These are phyloP conservation scores for Ethmia dodecea DNA, from an alignment of 2,888 invertebrate species.

Conservation along the genomic window DNA sequence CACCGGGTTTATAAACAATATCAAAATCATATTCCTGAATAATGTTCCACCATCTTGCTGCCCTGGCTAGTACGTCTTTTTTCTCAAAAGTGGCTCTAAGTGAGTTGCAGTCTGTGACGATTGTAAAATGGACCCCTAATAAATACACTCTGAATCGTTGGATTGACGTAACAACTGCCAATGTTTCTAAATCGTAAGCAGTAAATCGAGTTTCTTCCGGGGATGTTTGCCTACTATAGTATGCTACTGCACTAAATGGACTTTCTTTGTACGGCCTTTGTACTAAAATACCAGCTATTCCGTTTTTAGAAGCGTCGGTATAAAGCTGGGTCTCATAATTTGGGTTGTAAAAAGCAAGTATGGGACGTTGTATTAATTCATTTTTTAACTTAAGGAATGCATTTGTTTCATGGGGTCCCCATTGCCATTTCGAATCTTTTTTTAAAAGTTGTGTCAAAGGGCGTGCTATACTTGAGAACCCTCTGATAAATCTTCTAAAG, in stretches of 20 bases:
- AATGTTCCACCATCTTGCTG: conserved; percentile 19
- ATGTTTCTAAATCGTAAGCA: conserved; percentile 16
- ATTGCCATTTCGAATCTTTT: conserved; percentile 15
- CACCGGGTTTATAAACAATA: conserved; percentile 16
- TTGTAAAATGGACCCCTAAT: conserved; percentile 13
- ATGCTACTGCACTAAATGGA: conserved; percentile 11
- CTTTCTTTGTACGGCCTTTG: not conserved
- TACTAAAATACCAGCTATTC: conserved; percentile 5
- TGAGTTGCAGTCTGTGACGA: conserved; percentile 17
- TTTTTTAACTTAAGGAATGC: not conserved
- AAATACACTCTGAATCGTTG: conserved; percentile 13
- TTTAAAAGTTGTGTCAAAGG: conserved; percentile 13
- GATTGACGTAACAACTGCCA: conserved; percentile 14
- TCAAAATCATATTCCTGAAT: conserved; percentile 15
- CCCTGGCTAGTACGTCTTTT: conserved; percentile 15
- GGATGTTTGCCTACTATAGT: conserved; percentile 13
- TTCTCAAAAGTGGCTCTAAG: conserved; percentile 18
- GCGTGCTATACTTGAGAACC: conserved; percentile 9
- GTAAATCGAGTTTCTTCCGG: conserved; percentile 8
- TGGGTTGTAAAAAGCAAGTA: conserved; percentile 1
- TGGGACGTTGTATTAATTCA: not conserved
- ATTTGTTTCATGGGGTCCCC: conserved; percentile 6
- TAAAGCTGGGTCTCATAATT: conserved; percentile 4
- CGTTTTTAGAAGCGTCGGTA: conserved; percentile 4
- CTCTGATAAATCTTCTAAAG: conserved; percentile 13